Evolutionary conservation across 2,113 vertebrate species (phyloP).

Genomic region (Calonectris borealis): DNA sequence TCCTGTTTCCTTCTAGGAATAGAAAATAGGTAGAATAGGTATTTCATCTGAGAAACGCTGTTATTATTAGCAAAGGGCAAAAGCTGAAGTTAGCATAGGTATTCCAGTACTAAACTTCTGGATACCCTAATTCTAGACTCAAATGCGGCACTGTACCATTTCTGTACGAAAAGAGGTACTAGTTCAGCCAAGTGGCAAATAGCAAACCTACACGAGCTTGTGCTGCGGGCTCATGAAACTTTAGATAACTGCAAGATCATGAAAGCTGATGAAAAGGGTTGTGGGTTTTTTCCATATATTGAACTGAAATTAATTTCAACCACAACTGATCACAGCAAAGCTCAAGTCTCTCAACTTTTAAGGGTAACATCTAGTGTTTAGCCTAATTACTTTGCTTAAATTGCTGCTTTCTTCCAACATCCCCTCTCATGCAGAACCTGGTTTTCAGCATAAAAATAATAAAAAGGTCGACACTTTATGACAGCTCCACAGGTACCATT

Average conservation of each 20-base stretch:
- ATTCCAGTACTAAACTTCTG: neutral
- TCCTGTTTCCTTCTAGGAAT: neutral
- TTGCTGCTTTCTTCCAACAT: neutral
- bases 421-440: neutral
- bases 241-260: neutral
- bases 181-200: neutral
- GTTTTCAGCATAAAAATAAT: neutral
- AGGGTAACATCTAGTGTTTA: neutral
- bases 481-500: neutral
- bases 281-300: neutral
- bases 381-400: neutral
- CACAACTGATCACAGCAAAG: neutral
- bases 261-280: neutral
- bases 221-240: neutral
- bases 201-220: neutral
- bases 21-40: neutral
- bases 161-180: neutral
- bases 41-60: neutral
- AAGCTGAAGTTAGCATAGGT: neutral
- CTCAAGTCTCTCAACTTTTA: neutral
- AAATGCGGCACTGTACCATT: fast-evolving
- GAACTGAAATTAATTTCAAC: neutral
- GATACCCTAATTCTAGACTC: neutral
- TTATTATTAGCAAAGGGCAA: neutral
- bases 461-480: neutral